phyloP scores from a whole-genome alignment of 92 coral and sea anemone genomes.

The Phenganax marumi region DNA sequence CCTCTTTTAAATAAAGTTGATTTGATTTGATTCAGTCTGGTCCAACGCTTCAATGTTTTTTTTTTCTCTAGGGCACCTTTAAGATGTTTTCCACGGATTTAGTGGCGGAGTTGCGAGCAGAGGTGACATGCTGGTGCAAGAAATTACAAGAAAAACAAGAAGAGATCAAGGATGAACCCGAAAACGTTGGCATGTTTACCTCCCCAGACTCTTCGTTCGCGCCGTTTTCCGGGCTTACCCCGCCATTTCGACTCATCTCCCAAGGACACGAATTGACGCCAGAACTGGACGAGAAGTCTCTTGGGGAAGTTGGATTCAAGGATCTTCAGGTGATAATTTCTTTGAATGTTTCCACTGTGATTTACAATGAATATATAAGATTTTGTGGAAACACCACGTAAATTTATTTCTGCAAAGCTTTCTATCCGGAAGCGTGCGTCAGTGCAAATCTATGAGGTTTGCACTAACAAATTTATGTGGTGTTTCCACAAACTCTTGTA shows the following conservation, averaged over 20 bases:
- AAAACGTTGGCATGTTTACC: constrained; percentile 44
- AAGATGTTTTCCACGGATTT: constrained; percentile 95
- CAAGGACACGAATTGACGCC: constrained; percentile 98
- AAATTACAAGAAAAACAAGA: constrained; percentile 76
- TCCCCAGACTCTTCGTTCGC: constrained; percentile 62
- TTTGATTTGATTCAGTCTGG: no score
- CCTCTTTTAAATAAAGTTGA: no score
- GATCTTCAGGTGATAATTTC: constrained; percentile 74
- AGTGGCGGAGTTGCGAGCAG: constrained; percentile 94
- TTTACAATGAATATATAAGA: no score
- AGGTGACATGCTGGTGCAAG: constrained; percentile 96
- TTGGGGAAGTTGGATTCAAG: constrained; percentile 96
- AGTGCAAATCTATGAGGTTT: no score
- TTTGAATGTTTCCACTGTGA: not conserved
- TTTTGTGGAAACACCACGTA: no score
- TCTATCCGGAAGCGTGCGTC: no score
- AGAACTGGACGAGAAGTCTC: constrained; percentile 89
- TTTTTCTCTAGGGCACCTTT: constrained; percentile 75
- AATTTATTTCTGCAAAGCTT: no score
- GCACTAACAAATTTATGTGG: no score
- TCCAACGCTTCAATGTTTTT: not conserved
- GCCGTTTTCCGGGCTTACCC: constrained; percentile 86
- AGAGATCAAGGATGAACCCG: constrained; percentile 60
- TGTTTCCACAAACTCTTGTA: no score
- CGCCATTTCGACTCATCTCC: constrained; percentile 94